Percentiles rank a stretch among this genome's conserved stretches.
Conservation (phyloP, 2,797 vertebrate genomes). For the Pipistrellus kuhlii region DNA sequence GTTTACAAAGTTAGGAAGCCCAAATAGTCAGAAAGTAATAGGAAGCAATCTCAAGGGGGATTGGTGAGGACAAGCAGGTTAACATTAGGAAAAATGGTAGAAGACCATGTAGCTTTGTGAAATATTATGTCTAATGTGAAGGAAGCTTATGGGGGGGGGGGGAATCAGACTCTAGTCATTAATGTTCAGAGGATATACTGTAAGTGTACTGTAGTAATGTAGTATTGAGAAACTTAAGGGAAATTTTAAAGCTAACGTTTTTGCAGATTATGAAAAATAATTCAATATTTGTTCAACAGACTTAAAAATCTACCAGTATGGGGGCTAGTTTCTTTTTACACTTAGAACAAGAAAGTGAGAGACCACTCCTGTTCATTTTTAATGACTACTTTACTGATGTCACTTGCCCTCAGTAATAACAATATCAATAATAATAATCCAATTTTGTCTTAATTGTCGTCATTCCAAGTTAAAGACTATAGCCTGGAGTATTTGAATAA, state of each 20-base stretch:
- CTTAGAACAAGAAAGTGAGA: not conserved
- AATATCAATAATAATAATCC: slow-evolving; percentile 49
- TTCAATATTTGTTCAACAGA: not conserved
- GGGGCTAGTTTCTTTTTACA: not conserved
- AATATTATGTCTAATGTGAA: not conserved
- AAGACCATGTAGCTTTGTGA: not conserved
- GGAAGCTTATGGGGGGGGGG: not conserved
- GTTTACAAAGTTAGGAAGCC: not conserved
- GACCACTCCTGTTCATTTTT: not conserved
- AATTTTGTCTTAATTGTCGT: slow-evolving; percentile 66
- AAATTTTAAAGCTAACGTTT: not conserved
- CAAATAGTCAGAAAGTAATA: not conserved
- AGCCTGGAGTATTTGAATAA: slow-evolving; percentile 48
- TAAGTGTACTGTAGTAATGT: not conserved
- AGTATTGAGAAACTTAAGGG: not conserved
- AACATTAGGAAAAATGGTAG: not conserved
- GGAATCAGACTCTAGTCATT: not conserved
- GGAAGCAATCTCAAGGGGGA: not conserved
- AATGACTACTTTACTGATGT: not conserved
- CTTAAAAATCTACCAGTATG: not conserved
- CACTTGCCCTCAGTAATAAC: slow-evolving; percentile 43
- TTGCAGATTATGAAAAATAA: slow-evolving; percentile 31
- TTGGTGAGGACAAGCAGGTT: not conserved
- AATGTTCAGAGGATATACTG: not conserved
- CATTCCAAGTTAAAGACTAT: slow-evolving; percentile 55